Base-by-base conservation (phyloP, 1,140 invertebrate genomes). In the Drosophila jambulina region DNA sequence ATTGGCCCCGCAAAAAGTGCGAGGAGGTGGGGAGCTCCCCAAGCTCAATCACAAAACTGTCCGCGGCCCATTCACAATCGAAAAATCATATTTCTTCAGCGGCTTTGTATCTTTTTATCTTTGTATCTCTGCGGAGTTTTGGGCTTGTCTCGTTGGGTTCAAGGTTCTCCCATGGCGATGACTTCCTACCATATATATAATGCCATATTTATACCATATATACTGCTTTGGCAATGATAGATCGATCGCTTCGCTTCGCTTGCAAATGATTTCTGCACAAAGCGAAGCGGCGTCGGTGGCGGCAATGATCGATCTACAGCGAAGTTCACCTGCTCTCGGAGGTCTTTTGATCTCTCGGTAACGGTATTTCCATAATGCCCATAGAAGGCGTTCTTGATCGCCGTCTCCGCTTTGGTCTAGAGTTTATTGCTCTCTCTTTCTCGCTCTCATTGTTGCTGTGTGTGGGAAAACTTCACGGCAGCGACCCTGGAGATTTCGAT, bases 341-440 rank as follows among this genome's bases (percentile, higher is more conserved):
- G 45, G 79, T 80, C 80, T 70, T 86, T 78, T 86, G 82, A 85
- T 86, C 82, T 82, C 78, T 36, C 36, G 49, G 27, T 85, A 85
- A 85, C 82, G 82, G 82, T 85, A 85, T 82, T 85, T 78, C 75
- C 82, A 85, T 86, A 84, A 85, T 77, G 78, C 80, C 80, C 70
- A 67, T 82, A 82, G 80, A 82, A 82, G 80, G 80, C 80, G 79
- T 82, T 81, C 68, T 82, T 77, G 61, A 68, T 78, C 63, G 13
- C 19, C 56, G 19, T 42, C 21, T 69, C 17, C 19, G 21, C 17
- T 63, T 69, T 51, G 68, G 48, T 63, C 80, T 63, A 74, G 13
- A 79, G 75, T 70, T 83, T 82, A 56, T 70, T 83, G 75, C 69
- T 68, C 78, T 51, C 45, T n/a, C 62, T 23, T 7, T 43, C 29